Conservation (phyloP, 2,888 invertebrate genomes). For the Prenolepis imparis region DNA sequence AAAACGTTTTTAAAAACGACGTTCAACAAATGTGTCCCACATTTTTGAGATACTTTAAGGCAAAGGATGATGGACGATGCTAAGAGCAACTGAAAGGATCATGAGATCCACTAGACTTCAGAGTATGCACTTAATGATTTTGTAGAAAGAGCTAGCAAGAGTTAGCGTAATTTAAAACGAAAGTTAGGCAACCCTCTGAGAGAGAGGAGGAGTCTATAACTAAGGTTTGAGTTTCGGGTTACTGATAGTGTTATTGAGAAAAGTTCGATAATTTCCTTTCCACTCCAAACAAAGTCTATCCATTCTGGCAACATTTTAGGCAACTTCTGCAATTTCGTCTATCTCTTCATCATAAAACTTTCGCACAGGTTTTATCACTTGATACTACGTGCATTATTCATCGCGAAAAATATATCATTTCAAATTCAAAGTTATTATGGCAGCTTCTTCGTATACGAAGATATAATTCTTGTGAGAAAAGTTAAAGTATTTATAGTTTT, state of each 20-base stretch:
- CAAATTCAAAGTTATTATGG: conserved; percentile 5
- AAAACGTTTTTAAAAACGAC: conserved; percentile 7
- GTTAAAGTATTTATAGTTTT: neutral
- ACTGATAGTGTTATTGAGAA: conserved; percentile 42
- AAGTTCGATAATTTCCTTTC: conserved; percentile 47
- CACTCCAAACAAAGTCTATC: conserved; percentile 33
- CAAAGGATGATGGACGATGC: conserved; percentile 9
- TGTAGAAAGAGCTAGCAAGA: conserved; percentile 21
- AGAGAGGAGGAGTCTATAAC: conserved; percentile 21
- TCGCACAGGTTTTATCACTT: conserved; percentile 3
- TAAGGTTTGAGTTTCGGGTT: conserved; percentile 55
- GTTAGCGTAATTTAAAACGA: conserved; percentile 44
- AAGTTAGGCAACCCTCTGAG: conserved; percentile 22
- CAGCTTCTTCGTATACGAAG: neutral
- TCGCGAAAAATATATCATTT: conserved; percentile 6
- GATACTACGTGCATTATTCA: conserved; percentile 7
- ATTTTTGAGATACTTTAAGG: neutral
- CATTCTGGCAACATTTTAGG: conserved; percentile 19
- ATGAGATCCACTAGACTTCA: neutral
- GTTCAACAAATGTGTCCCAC: conserved; percentile 8
- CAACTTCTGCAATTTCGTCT: conserved; percentile 32
- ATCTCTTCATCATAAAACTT: conserved; percentile 30
- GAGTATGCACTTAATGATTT: conserved; percentile 41
- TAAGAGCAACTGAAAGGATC: conserved; percentile 16
- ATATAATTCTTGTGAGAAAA: neutral